Conservation (phyloP, 2,113 vertebrate species). For the Bostrychus sinensis region DNA sequence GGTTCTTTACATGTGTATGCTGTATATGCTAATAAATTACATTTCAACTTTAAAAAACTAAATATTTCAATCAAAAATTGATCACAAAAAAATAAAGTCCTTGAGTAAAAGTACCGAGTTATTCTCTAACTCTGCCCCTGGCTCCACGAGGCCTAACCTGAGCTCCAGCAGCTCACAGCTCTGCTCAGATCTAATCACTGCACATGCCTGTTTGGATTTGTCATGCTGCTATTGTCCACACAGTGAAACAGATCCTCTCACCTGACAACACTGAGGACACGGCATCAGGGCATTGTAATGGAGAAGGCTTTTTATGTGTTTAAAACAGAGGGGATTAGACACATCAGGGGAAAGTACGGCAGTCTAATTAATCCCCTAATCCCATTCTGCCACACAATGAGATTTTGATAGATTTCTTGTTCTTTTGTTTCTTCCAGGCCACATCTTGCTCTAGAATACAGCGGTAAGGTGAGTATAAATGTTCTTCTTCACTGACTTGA, state of each 20-base stretch:
- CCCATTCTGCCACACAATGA: background rate
- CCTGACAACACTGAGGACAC: conserved; percentile 38
- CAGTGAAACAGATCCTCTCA: conserved; percentile 51
- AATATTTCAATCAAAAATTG: too few relatives aligned
- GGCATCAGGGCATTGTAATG: conserved; percentile 27
- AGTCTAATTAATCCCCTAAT: background rate
- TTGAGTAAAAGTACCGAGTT: background rate
- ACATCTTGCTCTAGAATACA: conserved; percentile 82
- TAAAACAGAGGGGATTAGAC: conserved; percentile 10
- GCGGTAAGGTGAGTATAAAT: conserved; percentile 74
- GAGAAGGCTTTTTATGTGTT: conserved; percentile 31
- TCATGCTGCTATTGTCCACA: conserved; percentile 31
- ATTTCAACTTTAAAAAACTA: too few relatives aligned
- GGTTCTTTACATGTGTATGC: too few relatives aligned
- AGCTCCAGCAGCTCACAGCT: conserved; percentile 8
- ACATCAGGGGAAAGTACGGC: conserved; percentile 1
- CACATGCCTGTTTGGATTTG: conserved; percentile 48
- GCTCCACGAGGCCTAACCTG: conserved; percentile 35
- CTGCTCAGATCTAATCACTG: conserved; percentile 49
- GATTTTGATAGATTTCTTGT: background rate
- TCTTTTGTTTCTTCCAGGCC: conserved; percentile 67
- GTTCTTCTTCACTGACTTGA: background rate
- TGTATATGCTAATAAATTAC: too few relatives aligned
- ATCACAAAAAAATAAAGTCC: too few relatives aligned
- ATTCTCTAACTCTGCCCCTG: background rate